These are phyloP conservation scores for Pycnomerus fuliginosus DNA, from an alignment of 2,888 invertebrate genomes.

Conservation along the genomic window DNA sequence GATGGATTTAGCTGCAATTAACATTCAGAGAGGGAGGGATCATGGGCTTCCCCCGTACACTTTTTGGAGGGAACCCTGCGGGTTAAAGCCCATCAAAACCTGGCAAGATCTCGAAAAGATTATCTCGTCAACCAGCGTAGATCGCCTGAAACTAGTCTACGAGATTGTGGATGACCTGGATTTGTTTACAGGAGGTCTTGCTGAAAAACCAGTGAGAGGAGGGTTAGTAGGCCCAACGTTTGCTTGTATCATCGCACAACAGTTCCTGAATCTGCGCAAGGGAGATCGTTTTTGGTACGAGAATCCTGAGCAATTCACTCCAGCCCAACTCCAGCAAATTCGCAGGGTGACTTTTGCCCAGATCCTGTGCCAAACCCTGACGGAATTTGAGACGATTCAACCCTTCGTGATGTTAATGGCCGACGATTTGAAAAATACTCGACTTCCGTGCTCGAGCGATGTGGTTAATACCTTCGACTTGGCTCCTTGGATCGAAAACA, in stretches of 20 bases:
- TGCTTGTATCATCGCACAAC: slow-evolving; percentile 84
- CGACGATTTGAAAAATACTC: slow-evolving; percentile 61
- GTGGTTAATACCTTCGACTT: slow-evolving; percentile 61
- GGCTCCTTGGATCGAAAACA: slow-evolving; percentile 60
- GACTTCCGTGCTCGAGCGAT: slow-evolving; percentile 57
- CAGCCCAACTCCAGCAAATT: slow-evolving; percentile 73
- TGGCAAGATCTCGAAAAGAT: slow-evolving; percentile 73
- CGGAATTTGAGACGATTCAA: slow-evolving; percentile 66
- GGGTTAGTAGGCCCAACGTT: slow-evolving; percentile 85
- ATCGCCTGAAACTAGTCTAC: slow-evolving; percentile 59
- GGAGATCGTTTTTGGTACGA: slow-evolving; percentile 86
- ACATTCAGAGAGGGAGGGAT: slow-evolving; percentile 84
- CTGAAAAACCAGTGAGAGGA: slow-evolving; percentile 76
- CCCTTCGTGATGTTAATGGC: slow-evolving; percentile 68
- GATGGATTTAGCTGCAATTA: slow-evolving; percentile 84
- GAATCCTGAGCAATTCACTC: slow-evolving; percentile 73
- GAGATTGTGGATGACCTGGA: slow-evolving; percentile 80
- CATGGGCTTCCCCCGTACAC: slow-evolving; percentile 83
- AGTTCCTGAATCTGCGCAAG: slow-evolving; percentile 74
- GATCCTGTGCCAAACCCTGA: slow-evolving; percentile 68
- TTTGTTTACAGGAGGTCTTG: slow-evolving; percentile 78
- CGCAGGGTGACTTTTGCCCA: slow-evolving; percentile 70
- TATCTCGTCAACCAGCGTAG: slow-evolving; percentile 64
- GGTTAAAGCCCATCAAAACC: slow-evolving; percentile 62
- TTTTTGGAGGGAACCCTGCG: slow-evolving; percentile 77